A percentile compares a stretch with the other conserved stretches of the same genome.
Conservation (phyloP, 1,140 invertebrate genomes). For the Tetragnatha versicolor region DNA sequence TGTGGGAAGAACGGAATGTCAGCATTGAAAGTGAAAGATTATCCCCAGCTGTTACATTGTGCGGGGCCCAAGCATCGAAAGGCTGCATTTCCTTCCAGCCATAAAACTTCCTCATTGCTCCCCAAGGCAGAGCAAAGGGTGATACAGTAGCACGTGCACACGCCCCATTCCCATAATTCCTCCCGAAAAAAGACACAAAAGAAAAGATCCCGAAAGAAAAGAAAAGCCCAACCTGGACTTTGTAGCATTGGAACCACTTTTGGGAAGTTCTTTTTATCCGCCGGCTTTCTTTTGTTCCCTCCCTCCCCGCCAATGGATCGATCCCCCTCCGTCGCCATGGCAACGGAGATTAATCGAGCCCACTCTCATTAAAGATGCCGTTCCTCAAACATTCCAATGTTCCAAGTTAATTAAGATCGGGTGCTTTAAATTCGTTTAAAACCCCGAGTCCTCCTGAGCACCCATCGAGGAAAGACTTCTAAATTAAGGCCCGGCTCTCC, state of each 20-base stretch:
- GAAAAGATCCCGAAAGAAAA: slow-evolving; percentile 23
- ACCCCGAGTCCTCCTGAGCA: slow-evolving; percentile 4
- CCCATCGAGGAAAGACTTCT: slow-evolving; percentile 37
- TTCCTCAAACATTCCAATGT: slow-evolving; percentile 53
- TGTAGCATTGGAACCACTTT: slow-evolving; percentile 51
- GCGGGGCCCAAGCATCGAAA: slow-evolving; percentile 39
- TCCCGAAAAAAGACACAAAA: slow-evolving; percentile 19
- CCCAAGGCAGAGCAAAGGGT: slow-evolving; percentile 50
- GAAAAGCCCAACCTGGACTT: slow-evolving; percentile 35
- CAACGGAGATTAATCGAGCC: slow-evolving; percentile 52
- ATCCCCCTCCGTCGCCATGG: slow-evolving; percentile 40
- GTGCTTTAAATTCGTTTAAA: slow-evolving; percentile 56
- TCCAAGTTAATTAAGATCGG: slow-evolving; percentile 54
- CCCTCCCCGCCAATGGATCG: slow-evolving; percentile 44
- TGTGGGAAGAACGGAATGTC: slow-evolving; percentile 41
- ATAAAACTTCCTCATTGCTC: slow-evolving; percentile 55
- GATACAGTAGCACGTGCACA: slow-evolving; percentile 51
- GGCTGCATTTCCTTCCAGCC: slow-evolving; percentile 39
- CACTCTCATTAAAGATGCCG: slow-evolving; percentile 53
- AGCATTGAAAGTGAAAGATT: slow-evolving; percentile 51
- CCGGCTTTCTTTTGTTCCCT: slow-evolving; percentile 8
- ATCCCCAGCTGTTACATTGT: slow-evolving; percentile 53
- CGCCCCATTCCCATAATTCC: slow-evolving; percentile 53
- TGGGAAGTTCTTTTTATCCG: slow-evolving; percentile 52
- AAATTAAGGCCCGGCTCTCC: slow-evolving; percentile 45